A percentile compares a stretch with the other conserved stretches of the same genome.
These are phyloP conservation scores for Campylorhamphus procurvoides DNA, from an alignment of 2,113 vertebrate genomes.

Conservation along the genomic window DNA sequence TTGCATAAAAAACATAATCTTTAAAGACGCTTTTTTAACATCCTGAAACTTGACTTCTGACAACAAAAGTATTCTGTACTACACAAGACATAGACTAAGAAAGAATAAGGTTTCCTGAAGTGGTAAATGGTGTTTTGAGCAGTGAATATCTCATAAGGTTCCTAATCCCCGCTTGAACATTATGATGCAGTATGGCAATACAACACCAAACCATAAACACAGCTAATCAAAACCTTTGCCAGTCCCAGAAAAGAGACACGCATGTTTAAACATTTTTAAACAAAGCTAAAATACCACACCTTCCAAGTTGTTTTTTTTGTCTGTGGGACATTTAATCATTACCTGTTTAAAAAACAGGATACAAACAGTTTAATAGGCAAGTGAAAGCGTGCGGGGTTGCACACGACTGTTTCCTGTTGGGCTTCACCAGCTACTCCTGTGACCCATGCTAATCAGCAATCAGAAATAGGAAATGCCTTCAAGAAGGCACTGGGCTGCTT, in stretches of 20 bases:
- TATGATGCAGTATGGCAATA: not conserved
- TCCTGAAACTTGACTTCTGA: not conserved
- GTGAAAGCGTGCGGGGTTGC: not conserved
- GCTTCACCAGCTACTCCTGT: not conserved
- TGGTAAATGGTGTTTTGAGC: not conserved
- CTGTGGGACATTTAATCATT: not conserved
- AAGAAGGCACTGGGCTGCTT: not conserved
- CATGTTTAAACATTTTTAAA: not conserved
- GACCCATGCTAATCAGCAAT: not conserved
- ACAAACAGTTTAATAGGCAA: not conserved
- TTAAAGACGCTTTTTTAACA: not conserved
- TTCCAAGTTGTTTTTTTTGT: not conserved
- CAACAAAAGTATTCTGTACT: not conserved
- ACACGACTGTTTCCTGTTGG: not conserved
- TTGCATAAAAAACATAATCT: not conserved
- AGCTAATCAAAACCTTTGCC: not conserved
- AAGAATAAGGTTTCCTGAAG: not conserved
- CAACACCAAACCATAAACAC: not conserved
- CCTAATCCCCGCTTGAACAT: not conserved
- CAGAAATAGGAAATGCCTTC: not conserved
- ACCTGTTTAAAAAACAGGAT: slow-evolving; percentile 11
- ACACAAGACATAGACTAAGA: not conserved
- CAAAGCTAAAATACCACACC: not conserved
- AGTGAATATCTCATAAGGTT: not conserved
- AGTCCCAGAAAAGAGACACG: not conserved